Evolutionary conservation across 2,113 vertebrate species (phyloP), one percentile per base, ranked within the genome.

Genomic region (Regulus satrapa): DNA sequence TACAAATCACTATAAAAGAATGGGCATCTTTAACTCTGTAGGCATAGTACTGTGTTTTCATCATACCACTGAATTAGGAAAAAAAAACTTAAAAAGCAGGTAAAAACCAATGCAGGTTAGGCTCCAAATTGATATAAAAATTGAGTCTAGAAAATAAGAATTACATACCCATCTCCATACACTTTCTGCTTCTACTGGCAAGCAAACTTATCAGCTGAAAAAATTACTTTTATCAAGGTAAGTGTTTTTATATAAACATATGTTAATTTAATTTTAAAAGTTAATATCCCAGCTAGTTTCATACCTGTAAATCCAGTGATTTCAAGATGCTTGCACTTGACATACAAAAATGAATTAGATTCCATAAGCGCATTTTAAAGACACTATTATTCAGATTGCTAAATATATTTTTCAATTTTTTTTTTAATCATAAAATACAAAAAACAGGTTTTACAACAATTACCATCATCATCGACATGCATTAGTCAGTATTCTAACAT

Each of bases 391-490:
- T 96, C 71, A 87, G 91, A 95, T 85, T 83, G 77, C 69, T 83
- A 73, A 96, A 89, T 82, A 25, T 12, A 21, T 43, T 80, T 88
- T 87, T 64, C 0, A 1, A 75, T 88, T 73, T 96, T 80, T 32
- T 78, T 96, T 94, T 95, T 82, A 85, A 96, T 91, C 73, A 62
- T 90, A 95, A 69, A 81, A 91, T 90, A 94, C 24, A 67, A 95
- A 94, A 81, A 52, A 12, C 45, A 85, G 34, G 34, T 38, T 66
- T 69, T 92, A 96, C 74, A 95, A 91, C 85, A 71, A 83, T 24
- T 91, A 75, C 36, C 72, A 93, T 89, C 43, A 92, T 85, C 77
- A 93, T 67, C 75, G 75, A 94, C 98, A 97, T 98, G 98, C 97
- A 96, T 77, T 76, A 95, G 40, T 88, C 76, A 59, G 77, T 95